Evolutionary conservation across 2,113 vertebrate species (phyloP).

Genomic region (Semnornis frantzii): DNA sequence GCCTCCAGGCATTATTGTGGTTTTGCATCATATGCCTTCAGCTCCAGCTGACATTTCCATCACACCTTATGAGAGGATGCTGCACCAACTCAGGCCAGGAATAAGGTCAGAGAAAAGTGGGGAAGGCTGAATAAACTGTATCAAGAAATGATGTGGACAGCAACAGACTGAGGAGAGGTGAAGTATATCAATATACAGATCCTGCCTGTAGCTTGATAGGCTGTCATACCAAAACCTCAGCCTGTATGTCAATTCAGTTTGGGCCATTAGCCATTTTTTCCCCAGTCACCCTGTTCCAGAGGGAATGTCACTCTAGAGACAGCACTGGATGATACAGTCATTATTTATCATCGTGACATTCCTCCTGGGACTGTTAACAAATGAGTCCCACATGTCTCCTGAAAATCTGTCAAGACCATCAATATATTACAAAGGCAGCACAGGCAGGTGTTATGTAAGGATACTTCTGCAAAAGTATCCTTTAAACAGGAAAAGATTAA

Average conservation of each 20-base stretch:
- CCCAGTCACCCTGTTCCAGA: not conserved
- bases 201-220: not conserved
- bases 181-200: not conserved
- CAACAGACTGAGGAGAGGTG: not conserved
- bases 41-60: not conserved
- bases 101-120: not conserved
- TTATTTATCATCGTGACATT: conserved; percentile 45
- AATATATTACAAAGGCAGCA: not conserved
- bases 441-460: not conserved
- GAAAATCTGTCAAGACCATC: conserved; percentile 36
- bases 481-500: not conserved
- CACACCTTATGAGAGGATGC: not conserved
- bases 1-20: not conserved
- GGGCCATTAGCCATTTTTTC: conserved; percentile 14
- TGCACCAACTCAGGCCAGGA: not conserved
- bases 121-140: not conserved
- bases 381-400: not conserved
- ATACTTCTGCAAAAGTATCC: not conserved
- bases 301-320: not conserved
- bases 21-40: not conserved
- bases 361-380: conserved; percentile 6
- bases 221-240: not conserved
- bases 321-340: not conserved
- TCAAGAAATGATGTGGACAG: not conserved
- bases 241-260: not conserved